Conservation (phyloP, 2,888 invertebrate genomes). For the Synanthedon andrenaeformis region DNA sequence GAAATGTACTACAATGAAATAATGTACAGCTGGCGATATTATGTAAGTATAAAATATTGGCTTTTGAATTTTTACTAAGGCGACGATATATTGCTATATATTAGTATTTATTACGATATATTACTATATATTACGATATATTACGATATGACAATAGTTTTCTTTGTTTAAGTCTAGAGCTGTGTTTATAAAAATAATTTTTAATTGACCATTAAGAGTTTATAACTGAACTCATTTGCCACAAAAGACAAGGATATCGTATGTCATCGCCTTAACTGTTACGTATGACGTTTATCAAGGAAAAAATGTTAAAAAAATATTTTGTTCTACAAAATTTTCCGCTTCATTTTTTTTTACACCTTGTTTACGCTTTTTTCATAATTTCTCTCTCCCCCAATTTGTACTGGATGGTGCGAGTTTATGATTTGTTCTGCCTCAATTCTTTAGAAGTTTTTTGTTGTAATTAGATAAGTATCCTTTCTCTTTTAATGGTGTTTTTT, state of each 20-base stretch:
- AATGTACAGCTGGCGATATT: constrained; percentile 61
- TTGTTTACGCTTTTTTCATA: constrained; percentile 3
- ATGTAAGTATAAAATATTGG: constrained; percentile 42
- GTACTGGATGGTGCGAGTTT: constrained; percentile 34
- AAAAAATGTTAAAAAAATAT: neutral
- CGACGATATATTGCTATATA: neutral
- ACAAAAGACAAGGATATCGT: neutral
- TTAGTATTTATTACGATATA: too few relatives aligned
- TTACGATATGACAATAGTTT: neutral
- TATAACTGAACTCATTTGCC: too few relatives aligned
- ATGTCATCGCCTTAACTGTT: neutral
- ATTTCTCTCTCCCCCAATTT: constrained; percentile 16
- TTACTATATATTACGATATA: too few relatives aligned
- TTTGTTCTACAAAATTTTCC: constrained; percentile 4
- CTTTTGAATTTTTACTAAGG: neutral
- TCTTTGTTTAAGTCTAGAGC: neutral
- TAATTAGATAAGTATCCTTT: constrained; percentile 15
- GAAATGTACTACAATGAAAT: constrained; percentile 62
- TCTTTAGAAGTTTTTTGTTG: constrained; percentile 10
- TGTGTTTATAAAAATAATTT: too few relatives aligned
- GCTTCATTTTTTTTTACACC: constrained; percentile 5
- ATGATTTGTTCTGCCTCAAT: constrained; percentile 15
- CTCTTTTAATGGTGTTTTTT: constrained; percentile 3
- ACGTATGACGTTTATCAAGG: neutral
- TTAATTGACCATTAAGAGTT: neutral